Base-by-base conservation (phyloP, 2,888 invertebrate species). In the Kryphioiulus occultus region DNA sequence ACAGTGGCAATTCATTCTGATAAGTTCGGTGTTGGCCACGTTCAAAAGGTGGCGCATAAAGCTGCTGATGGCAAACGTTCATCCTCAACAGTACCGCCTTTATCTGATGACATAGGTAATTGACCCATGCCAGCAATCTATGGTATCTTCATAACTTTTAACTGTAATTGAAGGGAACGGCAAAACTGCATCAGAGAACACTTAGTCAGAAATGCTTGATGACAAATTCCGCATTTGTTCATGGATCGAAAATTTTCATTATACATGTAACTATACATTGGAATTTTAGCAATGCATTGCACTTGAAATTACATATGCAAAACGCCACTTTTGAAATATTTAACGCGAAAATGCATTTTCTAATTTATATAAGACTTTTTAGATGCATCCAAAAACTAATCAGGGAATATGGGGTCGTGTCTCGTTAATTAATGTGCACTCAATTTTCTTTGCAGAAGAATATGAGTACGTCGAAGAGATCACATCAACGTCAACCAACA, bases 1-100 rank as follows among this genome's bases (percentile, higher is more conserved):
- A 89, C 88, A 15, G 88, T 90, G 19, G 89, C 88, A 3, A 86
- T 89, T 42, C 87, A 89, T 87, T 87, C 89, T 10, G 85, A 85
- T 1, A 88, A 89, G 35, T 89, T 89, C 32, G 85, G 85, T 22
- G 85, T 87, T 30, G 87, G 87, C 17, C 35, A n/a, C 19, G 42
- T 84, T 35, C 19, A 84, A 32, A 42, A 35, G 12, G 26, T 68
- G 0, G 19, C 89, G 15, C 53, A 85, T 9, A 88, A 89, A 44
- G 89, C 89, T 30, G 85, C 26, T 35, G 22, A 47, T 30, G 85
- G 87, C 39, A 12, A 84, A 68, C 44, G 35, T 42, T 84, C 47
- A 85, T 35, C 47, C 19, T 88, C 83, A 17, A 88, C 87, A 9
- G 88, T 42, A 88, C 87, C 30, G 35, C 35, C 42, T 84, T n/a